Evolutionary conservation across 2,888 invertebrate species (phyloP).

Genomic region (Leptopilina myrica): DNA sequence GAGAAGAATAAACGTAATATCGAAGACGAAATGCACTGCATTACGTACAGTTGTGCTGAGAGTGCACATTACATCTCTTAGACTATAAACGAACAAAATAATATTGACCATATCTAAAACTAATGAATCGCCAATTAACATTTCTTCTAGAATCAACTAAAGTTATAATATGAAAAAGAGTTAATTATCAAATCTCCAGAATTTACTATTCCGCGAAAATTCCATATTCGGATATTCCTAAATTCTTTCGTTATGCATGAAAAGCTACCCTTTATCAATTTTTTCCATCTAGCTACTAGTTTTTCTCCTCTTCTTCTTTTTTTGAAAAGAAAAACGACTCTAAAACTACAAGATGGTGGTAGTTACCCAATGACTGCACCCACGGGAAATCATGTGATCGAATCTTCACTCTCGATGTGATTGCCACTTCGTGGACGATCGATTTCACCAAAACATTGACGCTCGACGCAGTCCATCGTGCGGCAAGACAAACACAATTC

Average conservation of each 20-base stretch:
- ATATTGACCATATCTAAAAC: too few species aligned
- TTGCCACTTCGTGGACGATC: conserved; percentile 71
- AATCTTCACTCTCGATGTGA: conserved; percentile 66
- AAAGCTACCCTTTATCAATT: too few species aligned
- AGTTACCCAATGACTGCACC: conserved; percentile 70
- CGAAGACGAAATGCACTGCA: neutral
- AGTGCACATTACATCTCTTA: too few species aligned
- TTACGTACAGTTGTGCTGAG: neutral
- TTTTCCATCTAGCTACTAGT: neutral
- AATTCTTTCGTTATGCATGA: too few species aligned
- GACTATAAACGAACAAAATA: too few species aligned
- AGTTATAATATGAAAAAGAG: too few species aligned
- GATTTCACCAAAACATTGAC: conserved; percentile 52
- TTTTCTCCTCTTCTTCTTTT: neutral
- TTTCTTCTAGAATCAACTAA: too few species aligned
- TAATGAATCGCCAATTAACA: too few species aligned
- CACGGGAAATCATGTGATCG: conserved; percentile 74
- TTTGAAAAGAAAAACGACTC: neutral
- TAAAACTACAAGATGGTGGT: conserved; percentile 48
- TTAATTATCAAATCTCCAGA: too few species aligned
- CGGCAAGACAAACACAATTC: conserved; percentile 44
- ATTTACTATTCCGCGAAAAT: too few species aligned
- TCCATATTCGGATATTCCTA: too few species aligned
- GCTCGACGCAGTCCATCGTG: conserved; percentile 65
- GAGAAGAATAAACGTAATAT: neutral